These are phyloP conservation scores for Anoncus sp. DNA, from an alignment of 2,888 invertebrate genomes.

Conservation along the genomic window DNA sequence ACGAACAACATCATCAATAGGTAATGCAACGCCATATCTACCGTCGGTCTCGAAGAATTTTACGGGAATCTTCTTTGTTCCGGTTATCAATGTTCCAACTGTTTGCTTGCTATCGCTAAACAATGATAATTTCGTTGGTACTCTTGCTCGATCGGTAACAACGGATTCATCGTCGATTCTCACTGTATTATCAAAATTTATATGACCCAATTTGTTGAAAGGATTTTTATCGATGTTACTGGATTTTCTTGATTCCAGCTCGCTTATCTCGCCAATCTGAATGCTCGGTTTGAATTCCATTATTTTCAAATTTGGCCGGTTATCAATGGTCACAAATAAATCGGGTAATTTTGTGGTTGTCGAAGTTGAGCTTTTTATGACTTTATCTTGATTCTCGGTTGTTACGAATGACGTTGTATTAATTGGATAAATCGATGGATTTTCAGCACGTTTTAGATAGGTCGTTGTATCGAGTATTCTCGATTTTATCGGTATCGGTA, in stretches of 20 bases:
- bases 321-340: background rate
- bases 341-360: conserved; percentile 3
- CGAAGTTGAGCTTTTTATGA: background rate
- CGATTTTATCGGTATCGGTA: conserved; percentile 15
- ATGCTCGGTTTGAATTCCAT: conserved; percentile 73
- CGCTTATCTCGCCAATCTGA: conserved; percentile 71
- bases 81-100: conserved; percentile 8
- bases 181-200: conserved; percentile 69
- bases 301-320: too few species aligned
- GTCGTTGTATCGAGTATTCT: conserved; percentile 38
- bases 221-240: conserved; percentile 15
- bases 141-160: conserved; percentile 55
- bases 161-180: conserved; percentile 37
- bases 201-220: conserved; percentile 71
- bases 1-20: conserved; percentile 29
- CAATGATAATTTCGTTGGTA: conserved; percentile 14
- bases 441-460: background rate
- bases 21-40: conserved; percentile 56
- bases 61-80: conserved; percentile 41
- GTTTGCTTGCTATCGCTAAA: conserved; percentile 18
- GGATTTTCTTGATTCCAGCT: conserved; percentile 51
- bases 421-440: background rate
- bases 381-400: background rate
- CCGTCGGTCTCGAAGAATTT: conserved; percentile 71
- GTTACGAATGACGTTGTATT: conserved; percentile 33